Evolutionary conservation across 2,797 vertebrate species (phyloP).

Genomic region (Channallabes apus): DNA sequence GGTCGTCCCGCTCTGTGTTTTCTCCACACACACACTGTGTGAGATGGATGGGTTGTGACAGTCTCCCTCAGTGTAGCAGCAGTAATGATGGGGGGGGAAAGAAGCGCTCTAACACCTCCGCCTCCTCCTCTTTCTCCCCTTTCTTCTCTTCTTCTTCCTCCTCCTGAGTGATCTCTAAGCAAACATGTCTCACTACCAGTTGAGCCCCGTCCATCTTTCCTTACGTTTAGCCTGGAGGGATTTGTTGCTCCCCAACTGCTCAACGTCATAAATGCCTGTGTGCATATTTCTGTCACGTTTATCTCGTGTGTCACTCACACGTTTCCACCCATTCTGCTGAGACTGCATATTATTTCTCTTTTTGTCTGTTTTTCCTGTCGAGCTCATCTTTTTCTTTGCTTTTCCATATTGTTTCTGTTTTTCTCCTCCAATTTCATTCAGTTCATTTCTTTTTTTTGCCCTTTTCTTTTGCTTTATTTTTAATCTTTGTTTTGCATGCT

Average conservation of each 20-base stretch:
- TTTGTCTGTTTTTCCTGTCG: neutral
- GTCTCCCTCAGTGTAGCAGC: constrained; percentile 42
- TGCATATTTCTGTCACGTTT: constrained; percentile 5
- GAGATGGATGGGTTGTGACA: constrained; percentile 51
- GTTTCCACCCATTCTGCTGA: constrained; percentile 1
- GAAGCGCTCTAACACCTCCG: constrained; percentile 6
- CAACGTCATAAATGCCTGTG: constrained; percentile 23
- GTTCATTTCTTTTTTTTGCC: neutral
- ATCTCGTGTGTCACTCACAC: neutral
- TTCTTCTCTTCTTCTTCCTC: constrained; percentile 4
- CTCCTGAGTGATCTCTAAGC: neutral
- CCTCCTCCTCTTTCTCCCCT: neutral
- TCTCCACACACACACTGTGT: constrained; percentile 12
- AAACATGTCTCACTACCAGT: constrained; percentile 32
- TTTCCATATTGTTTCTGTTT: neutral
- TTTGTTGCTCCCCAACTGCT: constrained; percentile 6
- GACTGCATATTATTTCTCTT: neutral
- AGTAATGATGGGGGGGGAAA: constrained; percentile 44
- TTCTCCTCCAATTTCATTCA: neutral
- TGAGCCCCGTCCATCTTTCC: constrained; percentile 5
- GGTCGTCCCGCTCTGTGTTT: constrained; percentile 19
- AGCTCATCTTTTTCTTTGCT: neutral
- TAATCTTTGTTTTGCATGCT: neutral
- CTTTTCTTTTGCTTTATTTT: neutral
- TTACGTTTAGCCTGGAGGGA: constrained; percentile 14